Evolutionary conservation across 2,113 vertebrate species (phyloP).

Genomic region (Eulemur macaco): DNA sequence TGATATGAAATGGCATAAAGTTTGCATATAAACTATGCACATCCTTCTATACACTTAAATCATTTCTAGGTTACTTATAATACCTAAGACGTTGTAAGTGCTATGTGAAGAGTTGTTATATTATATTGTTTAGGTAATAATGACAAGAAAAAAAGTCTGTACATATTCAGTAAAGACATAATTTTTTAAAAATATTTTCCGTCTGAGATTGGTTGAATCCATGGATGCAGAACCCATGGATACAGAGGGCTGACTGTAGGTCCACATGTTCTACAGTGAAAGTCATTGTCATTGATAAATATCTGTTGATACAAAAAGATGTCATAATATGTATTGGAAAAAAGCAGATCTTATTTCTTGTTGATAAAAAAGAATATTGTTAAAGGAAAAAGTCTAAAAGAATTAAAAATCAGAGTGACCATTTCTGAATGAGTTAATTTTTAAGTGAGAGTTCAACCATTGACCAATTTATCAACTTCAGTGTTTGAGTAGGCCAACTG

Average conservation of each 20-base stretch:
- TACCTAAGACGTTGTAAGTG: not conserved
- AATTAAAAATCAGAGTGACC: not conserved
- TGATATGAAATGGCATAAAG: too few species aligned
- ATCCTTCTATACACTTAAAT: too few species aligned
- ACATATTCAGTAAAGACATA: not conserved
- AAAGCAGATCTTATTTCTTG: not conserved
- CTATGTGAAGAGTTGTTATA: not conserved
- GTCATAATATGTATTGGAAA: not conserved
- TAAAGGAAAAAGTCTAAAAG: not conserved
- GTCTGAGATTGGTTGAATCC: not conserved
- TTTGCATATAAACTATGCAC: too few species aligned
- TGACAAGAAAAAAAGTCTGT: not conserved
- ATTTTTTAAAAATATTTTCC: not conserved
- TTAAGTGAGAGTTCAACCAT: not conserved
- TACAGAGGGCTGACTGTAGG: not conserved
- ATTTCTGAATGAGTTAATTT: not conserved
- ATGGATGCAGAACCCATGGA: not conserved
- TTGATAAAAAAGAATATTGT: conserved; percentile 29
- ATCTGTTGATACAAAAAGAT: not conserved
- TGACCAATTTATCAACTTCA: not conserved
- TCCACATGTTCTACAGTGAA: not conserved
- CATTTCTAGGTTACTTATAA: too few species aligned
- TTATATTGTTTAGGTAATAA: not conserved
- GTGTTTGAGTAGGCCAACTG: not conserved
- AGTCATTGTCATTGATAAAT: not conserved